Evolutionary conservation across 2,113 vertebrate species (phyloP).

Genomic region (Plotosus lineatus): DNA sequence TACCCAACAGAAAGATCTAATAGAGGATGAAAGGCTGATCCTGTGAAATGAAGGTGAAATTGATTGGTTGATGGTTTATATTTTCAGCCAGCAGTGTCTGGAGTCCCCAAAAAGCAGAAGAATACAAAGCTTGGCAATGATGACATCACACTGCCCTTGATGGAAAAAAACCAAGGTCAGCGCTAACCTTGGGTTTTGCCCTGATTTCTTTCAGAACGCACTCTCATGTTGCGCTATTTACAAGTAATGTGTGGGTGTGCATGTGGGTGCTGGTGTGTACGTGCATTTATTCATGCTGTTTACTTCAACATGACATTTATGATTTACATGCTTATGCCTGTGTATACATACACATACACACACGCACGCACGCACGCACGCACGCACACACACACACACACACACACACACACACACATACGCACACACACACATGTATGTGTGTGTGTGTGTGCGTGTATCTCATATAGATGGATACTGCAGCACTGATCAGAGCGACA

Average conservation of each 20-base stretch:
- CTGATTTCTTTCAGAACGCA: constrained; percentile 15
- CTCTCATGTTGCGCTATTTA: constrained; percentile 32
- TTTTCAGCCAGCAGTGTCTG: constrained; percentile 76
- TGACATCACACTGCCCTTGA: constrained; percentile 93
- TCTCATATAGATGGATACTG: constrained; percentile 67
- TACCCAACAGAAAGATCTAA: not conserved
- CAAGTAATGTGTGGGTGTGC: not conserved
- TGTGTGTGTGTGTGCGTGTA: not conserved
- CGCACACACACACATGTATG: no score
- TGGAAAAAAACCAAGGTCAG: constrained; percentile 93
- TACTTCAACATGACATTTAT: not conserved
- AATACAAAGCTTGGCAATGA: constrained; percentile 83
- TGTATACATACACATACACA: not conserved
- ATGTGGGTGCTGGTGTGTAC: not conserved
- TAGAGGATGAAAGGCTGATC: not conserved
- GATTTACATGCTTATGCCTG: not conserved
- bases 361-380: no score
- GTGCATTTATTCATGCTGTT: constrained; percentile 9
- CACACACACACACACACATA: no score
- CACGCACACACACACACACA: no score
- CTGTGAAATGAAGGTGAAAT: constrained; percentile 3
- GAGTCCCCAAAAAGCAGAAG: constrained; percentile 81
- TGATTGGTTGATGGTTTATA: constrained; percentile 19
- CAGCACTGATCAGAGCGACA: constrained; percentile 69
- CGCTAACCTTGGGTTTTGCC: constrained; percentile 13